These are phyloP conservation scores for Thripadectes ignobilis DNA, from an alignment of 2,797 vertebrate species.

Conservation along the genomic window DNA sequence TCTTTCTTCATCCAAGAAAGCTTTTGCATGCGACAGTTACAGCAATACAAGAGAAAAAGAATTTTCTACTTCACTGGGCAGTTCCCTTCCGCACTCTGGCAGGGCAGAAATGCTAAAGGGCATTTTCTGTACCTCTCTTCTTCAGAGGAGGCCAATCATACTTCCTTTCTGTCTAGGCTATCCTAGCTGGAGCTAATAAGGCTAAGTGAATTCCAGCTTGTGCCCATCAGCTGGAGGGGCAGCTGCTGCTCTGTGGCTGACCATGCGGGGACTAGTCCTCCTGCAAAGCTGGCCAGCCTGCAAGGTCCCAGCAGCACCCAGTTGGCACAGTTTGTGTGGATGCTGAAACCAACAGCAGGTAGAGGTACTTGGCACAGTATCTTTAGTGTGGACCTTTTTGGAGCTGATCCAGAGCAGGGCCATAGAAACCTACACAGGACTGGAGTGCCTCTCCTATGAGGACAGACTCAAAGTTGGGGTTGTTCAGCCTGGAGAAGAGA, in stretches of 20 bases:
- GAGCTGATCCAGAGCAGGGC: neutral
- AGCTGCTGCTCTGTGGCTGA: neutral
- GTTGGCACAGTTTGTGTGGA: neutral
- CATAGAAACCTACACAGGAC: neutral
- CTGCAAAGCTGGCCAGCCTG: neutral
- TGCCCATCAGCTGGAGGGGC: neutral
- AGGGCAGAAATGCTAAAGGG: rapidly evolving
- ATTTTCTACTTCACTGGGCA: rapidly evolving
- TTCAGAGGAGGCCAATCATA: neutral
- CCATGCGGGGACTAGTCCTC: rapidly evolving
- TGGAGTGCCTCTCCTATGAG: neutral
- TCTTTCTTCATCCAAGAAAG: neutral
- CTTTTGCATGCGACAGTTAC: neutral
- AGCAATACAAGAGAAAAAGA: neutral
- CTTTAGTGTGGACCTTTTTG: neutral
- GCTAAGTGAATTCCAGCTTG: neutral
- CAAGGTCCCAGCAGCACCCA: neutral
- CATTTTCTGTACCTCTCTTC: neutral
- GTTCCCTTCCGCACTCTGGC: too few species aligned
- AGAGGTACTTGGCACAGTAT: neutral
- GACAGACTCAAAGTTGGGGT: neutral
- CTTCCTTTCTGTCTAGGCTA: neutral
- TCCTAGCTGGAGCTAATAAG: neutral
- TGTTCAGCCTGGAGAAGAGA: neutral
- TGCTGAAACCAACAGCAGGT: neutral